phyloP scores from a whole-genome alignment of 2,888 invertebrate genomes.

The Hololepta plana region DNA sequence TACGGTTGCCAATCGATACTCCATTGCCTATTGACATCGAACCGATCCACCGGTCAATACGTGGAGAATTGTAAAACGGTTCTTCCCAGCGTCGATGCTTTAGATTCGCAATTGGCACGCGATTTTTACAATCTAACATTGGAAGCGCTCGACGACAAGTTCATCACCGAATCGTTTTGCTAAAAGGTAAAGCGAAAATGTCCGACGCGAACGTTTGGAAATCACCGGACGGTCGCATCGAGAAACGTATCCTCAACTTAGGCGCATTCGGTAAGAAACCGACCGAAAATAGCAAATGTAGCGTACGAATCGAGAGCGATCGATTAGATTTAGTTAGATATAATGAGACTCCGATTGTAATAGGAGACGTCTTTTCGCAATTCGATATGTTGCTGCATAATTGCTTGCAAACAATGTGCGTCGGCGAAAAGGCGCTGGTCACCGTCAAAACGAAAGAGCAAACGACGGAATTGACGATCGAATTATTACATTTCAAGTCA shows the following conservation, averaged over 20 bases:
- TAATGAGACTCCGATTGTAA: conserved; percentile 13
- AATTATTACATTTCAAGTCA: conserved; percentile 22
- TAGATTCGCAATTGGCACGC: conserved; percentile 17
- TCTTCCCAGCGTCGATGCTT: conserved; percentile 18
- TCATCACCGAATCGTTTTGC: conserved; percentile 22
- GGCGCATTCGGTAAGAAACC: conserved; percentile 21
- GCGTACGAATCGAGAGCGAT: conserved; percentile 3
- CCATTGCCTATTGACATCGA: conserved; percentile 23
- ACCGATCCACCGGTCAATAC: conserved; percentile 22
- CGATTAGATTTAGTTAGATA: conserved; percentile 12
- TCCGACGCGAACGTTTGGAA: conserved; percentile 1
- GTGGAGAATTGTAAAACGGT: conserved; percentile 21
- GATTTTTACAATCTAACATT: conserved; percentile 22
- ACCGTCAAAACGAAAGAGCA: conserved; percentile 20
- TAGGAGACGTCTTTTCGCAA: conserved; percentile 28
- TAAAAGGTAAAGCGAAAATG: conserved; percentile 11
- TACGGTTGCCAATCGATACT: conserved; percentile 27
- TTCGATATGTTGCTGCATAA: conserved; percentile 30
- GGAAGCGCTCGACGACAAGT: conserved; percentile 18
- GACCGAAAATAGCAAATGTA: conserved; percentile 15
- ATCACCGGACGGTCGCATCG: conserved; percentile 6
- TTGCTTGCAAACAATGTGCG: conserved; percentile 28
- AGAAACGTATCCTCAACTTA: conserved; percentile 2
- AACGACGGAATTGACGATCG: conserved; percentile 21
- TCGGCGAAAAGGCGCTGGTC: conserved; percentile 29